Conservation (phyloP, 2,888 invertebrate species). For the Agrotis segetum region DNA sequence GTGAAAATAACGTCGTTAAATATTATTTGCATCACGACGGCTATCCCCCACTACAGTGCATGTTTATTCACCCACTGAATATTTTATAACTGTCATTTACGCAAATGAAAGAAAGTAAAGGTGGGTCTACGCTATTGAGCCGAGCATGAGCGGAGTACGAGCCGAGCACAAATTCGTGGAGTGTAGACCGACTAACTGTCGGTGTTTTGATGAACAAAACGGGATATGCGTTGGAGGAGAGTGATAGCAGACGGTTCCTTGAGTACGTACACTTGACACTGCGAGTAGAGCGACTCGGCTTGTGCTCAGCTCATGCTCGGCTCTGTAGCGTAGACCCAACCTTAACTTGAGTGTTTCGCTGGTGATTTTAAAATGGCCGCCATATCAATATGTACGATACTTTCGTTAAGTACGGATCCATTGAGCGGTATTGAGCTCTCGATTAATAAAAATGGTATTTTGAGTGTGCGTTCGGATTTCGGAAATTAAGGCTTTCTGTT, state of each 20-base stretch:
- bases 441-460: slow-evolving; percentile 43
- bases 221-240: too few species aligned
- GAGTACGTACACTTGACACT: too few species aligned
- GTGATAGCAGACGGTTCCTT: too few species aligned
- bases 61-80: slow-evolving; percentile 58
- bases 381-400: slow-evolving; percentile 63
- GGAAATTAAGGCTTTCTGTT: not conserved
- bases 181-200: too few species aligned
- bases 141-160: too few species aligned
- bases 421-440: slow-evolving; percentile 49
- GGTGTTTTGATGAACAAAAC: too few species aligned
- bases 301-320: too few species aligned
- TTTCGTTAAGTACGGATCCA: slow-evolving; percentile 54
- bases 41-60: slow-evolving; percentile 16
- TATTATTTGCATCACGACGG: slow-evolving; percentile 11
- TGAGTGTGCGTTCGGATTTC: slow-evolving; percentile 17
- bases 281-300: too few species aligned
- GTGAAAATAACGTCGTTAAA: slow-evolving; percentile 2
- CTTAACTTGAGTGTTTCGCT: slow-evolving; percentile 24
- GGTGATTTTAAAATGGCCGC: slow-evolving; percentile 62
- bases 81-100: slow-evolving; percentile 67
- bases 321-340: too few species aligned
- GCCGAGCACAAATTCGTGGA: too few species aligned
- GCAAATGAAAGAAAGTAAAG: slow-evolving; percentile 59
- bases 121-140: too few species aligned